Evolutionary conservation across 2,888 invertebrate genomes (phyloP), one percentile per base, ranked within the genome.

Genomic region (Rhingia rostrata): DNA sequence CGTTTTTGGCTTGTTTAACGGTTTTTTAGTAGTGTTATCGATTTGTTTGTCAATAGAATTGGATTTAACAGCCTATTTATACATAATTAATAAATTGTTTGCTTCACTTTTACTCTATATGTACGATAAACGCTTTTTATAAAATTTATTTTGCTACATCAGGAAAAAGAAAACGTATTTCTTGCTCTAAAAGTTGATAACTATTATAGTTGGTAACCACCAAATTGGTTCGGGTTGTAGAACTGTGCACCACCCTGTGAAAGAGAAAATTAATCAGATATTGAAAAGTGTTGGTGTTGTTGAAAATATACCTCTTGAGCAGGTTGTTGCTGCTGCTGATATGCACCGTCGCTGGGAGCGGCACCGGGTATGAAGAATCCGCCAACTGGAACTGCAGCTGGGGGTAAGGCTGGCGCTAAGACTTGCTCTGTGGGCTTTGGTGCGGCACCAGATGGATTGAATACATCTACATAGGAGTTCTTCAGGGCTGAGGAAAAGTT

Each of bases 381-480:
- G 77, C 89, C 88, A 77, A 89, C 89, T 32, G 91, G 91, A 84
- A 91, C 88, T 33, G 89, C 86, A 35, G 90, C 88, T n/a, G 90
- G 89, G 49, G 91, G 91, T 87, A 91, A 86, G n/a, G 89, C 88
- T 3, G 92, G 91, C 22, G 92, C 91, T 87, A 92, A 80, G 35
- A 92, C 89, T 86, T 89, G 90, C 81, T 91, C 91, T 14, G 89
- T 87, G 39, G 89, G 87, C 73, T 90, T 90, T 9, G 90, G 87
- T 33, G 90, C 89, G 47, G 91, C 91, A 69, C 94, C 94, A 86
- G 93, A 92, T 49, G 95, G 95, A 93, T 96, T 96, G 92, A 97
- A 95, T 78, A 98, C 96, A 92, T 98, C 97, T 87, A 98, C 96
- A 92, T 98, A 98, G 80, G 96, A 95, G 89, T 95, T 95, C 92